These are phyloP conservation scores for Sapajus apella DNA, from an alignment of 2,113 vertebrate genomes.

Conservation along the genomic window DNA sequence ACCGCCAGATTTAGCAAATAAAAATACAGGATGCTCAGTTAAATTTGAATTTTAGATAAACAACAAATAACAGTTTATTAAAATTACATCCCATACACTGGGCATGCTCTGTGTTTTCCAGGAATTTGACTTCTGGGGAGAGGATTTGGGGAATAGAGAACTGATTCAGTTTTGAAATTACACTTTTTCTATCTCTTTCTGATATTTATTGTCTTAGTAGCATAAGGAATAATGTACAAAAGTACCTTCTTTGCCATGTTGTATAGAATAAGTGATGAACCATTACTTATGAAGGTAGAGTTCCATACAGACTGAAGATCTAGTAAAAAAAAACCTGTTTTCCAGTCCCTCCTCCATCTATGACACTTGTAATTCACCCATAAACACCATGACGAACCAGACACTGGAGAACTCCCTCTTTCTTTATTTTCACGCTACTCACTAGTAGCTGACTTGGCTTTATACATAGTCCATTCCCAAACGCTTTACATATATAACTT, in stretches of 20 bases:
- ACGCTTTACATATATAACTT: neutral
- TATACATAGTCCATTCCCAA: neutral
- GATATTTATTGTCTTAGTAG: neutral
- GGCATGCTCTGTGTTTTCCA: neutral
- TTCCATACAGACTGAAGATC: neutral
- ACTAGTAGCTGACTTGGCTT: neutral
- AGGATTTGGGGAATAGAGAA: neutral
- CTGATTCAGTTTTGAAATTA: neutral
- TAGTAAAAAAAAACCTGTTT: neutral
- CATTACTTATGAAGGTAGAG: neutral
- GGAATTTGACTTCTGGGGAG: neutral
- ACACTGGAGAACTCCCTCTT: accelerated
- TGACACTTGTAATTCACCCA: neutral
- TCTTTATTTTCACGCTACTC: neutral
- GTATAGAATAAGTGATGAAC: neutral
- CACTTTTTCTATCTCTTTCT: neutral
- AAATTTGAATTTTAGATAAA: conserved; percentile 33
- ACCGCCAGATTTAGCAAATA: neutral
- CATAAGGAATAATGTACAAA: neutral
- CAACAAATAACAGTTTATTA: neutral
- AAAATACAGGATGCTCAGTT: neutral
- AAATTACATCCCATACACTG: neutral
- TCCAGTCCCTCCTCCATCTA: neutral
- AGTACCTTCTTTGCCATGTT: neutral
- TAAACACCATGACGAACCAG: neutral